Conservation (phyloP, 2,113 vertebrate genomes). For the Martes martes region DNA sequence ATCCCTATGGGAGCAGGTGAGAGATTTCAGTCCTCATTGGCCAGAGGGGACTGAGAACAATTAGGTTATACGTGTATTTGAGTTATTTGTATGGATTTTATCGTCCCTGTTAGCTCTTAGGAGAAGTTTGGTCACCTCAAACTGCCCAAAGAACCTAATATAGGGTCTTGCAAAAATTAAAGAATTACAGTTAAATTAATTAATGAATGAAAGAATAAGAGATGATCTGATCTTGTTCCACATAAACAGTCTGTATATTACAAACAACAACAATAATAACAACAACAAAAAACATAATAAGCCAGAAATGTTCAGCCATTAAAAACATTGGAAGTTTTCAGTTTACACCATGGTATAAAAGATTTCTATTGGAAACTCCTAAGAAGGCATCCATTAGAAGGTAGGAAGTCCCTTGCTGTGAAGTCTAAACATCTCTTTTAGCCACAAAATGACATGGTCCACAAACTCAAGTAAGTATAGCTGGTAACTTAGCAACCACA, state of each 20-base stretch:
- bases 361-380: slow-evolving; percentile 40
- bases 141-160: background rate
- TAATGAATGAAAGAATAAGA: background rate
- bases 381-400: slow-evolving; percentile 64
- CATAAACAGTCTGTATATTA: slow-evolving; percentile 41
- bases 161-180: background rate
- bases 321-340: slow-evolving; percentile 38
- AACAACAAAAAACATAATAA: background rate
- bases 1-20: background rate
- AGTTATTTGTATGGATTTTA: background rate
- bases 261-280: background rate
- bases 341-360: background rate
- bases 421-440: slow-evolving; percentile 66
- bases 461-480: slow-evolving; percentile 72
- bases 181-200: background rate
- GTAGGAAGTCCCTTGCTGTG: slow-evolving; percentile 13
- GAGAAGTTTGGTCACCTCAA: background rate
- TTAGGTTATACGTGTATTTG: background rate
- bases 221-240: background rate
- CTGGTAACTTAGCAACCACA: slow-evolving; percentile 76
- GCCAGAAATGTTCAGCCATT: background rate
- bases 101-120: background rate
- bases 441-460: slow-evolving; percentile 72
- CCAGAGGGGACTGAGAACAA: background rate
- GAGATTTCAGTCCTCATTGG: background rate